These are phyloP conservation scores for Mionectes macconnelli DNA, from an alignment of 2,113 vertebrate species.

Conservation along the genomic window DNA sequence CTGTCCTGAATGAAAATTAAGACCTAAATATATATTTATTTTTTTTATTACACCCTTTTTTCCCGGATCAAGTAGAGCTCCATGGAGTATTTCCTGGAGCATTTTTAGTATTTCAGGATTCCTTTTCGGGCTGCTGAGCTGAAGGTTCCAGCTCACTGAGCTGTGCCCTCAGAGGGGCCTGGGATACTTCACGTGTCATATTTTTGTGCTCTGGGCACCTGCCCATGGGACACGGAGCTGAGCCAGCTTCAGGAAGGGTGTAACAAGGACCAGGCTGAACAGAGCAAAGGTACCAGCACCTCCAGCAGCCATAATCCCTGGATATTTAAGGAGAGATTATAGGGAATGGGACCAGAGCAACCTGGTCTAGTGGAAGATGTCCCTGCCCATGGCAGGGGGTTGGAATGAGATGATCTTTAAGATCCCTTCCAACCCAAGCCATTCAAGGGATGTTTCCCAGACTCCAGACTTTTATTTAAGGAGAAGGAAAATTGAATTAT, in stretches of 20 bases:
- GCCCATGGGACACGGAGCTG: neutral
- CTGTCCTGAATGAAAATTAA: neutral
- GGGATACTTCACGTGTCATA: neutral
- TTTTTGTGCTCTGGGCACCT: neutral
- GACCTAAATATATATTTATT: neutral
- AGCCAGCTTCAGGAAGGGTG: neutral
- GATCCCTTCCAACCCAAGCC: neutral
- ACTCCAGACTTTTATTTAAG: neutral
- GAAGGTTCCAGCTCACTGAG: slow-evolving; percentile 22
- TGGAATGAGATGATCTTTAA: neutral
- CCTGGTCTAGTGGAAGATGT: neutral
- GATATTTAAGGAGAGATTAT: neutral
- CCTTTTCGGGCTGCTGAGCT: slow-evolving; percentile 16
- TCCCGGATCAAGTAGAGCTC: neutral
- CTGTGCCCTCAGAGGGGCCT: neutral
- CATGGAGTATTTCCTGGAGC: neutral
- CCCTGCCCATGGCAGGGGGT: neutral
- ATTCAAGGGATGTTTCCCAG: neutral
- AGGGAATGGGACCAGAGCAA: neutral
- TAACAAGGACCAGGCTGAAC: neutral
- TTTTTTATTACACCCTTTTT: neutral
- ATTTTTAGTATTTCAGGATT: neutral
- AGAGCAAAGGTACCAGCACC: neutral
- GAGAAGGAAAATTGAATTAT: neutral
- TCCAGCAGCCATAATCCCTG: neutral